phyloP scores from a whole-genome alignment of 2,113 vertebrate genomes.

The Apus apus region DNA sequence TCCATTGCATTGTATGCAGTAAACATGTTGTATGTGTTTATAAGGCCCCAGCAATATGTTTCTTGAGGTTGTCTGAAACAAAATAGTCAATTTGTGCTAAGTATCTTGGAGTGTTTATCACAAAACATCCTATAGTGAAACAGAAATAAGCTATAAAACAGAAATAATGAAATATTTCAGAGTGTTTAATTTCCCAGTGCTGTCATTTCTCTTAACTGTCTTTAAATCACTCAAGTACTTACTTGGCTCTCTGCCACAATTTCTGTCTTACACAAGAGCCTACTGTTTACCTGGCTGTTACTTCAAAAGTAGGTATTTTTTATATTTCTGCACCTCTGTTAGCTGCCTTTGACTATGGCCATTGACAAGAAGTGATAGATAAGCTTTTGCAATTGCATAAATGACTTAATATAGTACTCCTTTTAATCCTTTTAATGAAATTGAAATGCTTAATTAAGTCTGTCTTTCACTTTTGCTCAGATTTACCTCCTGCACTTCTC shows the following conservation, averaged over 20 bases:
- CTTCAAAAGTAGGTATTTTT: neutral
- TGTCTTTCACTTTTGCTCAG: neutral
- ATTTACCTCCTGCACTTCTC: neutral
- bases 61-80: neutral
- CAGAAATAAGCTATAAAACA: constrained; percentile 26
- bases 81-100: constrained; percentile 11
- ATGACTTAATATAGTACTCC: neutral
- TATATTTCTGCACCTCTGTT: neutral
- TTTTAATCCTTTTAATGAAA: neutral
- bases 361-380: neutral
- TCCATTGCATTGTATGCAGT: neutral
- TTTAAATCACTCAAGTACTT: neutral
- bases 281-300: neutral
- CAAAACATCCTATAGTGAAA: neutral
- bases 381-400: neutral
- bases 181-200: constrained; percentile 45
- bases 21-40: neutral
- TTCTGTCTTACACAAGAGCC: neutral
- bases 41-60: neutral
- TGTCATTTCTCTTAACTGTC: neutral
- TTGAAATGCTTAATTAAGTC: neutral
- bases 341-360: neutral
- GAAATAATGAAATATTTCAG: neutral
- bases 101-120: constrained; percentile 5
- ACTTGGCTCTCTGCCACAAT: constrained; percentile 2